These are phyloP conservation scores for Carassius gibelio DNA, from an alignment of 2,113 vertebrate genomes.

Conservation along the genomic window DNA sequence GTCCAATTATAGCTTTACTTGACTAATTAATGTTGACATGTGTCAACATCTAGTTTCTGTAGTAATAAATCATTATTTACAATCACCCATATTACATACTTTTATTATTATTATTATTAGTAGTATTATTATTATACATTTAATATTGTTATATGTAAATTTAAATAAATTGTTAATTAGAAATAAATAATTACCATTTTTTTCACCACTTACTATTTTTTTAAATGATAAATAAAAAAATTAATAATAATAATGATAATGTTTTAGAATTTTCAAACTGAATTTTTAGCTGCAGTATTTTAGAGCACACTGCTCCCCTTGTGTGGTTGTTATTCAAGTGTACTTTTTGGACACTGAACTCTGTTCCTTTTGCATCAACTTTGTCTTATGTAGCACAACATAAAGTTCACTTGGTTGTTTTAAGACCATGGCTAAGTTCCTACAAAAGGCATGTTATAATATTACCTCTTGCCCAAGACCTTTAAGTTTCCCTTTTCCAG, in stretches of 20 bases:
- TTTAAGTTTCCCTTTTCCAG: constrained; percentile 36
- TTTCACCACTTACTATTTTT: not conserved
- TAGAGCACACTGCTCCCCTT: not conserved
- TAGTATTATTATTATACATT: not conserved
- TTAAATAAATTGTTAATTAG: not conserved
- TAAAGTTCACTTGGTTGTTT: constrained; percentile 21
- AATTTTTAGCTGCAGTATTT: not conserved
- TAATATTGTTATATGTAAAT: too few relatives aligned
- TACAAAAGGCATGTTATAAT: constrained; percentile 42
- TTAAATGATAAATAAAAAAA: not conserved
- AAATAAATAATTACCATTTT: not conserved
- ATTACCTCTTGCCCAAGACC: constrained; percentile 37
- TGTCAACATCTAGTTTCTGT: not conserved
- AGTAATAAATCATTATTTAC: not conserved
- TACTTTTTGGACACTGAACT: not conserved
- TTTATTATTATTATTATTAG: not conserved
- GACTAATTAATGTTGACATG: not conserved
- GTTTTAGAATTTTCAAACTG: not conserved
- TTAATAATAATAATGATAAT: not conserved
- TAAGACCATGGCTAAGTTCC: constrained; percentile 21
- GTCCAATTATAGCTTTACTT: constrained; percentile 10
- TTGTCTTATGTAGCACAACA: not conserved
- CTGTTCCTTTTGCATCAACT: not conserved
- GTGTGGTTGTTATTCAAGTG: constrained; percentile 3
- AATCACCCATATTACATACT: not conserved